A percentile compares a stretch with the other conserved stretches of the same genome.
These are phyloP conservation scores for Oryzias woworae DNA, from an alignment of 2,113 vertebrate genomes.

Conservation along the genomic window DNA sequence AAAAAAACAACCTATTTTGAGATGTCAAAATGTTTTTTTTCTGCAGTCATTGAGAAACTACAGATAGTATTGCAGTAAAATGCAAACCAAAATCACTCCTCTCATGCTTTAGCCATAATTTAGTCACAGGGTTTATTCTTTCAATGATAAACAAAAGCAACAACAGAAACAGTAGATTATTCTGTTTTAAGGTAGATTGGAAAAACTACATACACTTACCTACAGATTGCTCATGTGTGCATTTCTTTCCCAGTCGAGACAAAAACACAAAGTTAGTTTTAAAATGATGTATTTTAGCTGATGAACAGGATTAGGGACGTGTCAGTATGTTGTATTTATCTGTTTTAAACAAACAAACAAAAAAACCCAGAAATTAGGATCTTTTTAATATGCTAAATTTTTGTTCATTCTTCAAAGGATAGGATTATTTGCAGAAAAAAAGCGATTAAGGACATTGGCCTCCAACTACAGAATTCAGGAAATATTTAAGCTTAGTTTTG, in stretches of 20 bases:
- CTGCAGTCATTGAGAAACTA: too few relatives aligned
- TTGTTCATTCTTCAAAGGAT: conserved; percentile 31
- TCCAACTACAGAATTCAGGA: conserved; percentile 25
- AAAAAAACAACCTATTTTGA: not conserved
- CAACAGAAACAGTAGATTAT: too few relatives aligned
- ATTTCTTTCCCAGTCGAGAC: conserved; percentile 33
- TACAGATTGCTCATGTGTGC: conserved; percentile 47
- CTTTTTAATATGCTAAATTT: conserved; percentile 18
- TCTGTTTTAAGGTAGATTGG: too few relatives aligned
- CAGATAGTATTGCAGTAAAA: too few relatives aligned
- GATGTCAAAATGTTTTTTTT: too few relatives aligned
- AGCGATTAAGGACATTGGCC: conserved; percentile 18
- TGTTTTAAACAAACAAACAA: conserved; percentile 10
- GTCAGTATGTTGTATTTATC: not conserved
- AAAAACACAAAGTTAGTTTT: conserved; percentile 37
- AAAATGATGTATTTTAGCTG: conserved; percentile 35
- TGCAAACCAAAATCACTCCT: too few relatives aligned
- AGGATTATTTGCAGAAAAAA: conserved; percentile 14
- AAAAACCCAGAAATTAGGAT: not conserved
- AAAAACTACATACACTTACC: not conserved
- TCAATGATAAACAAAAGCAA: too few relatives aligned
- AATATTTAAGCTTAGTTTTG: conserved; percentile 32
- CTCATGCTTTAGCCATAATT: too few relatives aligned
- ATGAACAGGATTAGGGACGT: conserved; percentile 27
- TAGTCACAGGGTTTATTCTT: too few relatives aligned